These are phyloP conservation scores for Zoanthus gigantus DNA, from an alignment of 92 coral and sea anemone genomes.

Conservation along the genomic window DNA sequence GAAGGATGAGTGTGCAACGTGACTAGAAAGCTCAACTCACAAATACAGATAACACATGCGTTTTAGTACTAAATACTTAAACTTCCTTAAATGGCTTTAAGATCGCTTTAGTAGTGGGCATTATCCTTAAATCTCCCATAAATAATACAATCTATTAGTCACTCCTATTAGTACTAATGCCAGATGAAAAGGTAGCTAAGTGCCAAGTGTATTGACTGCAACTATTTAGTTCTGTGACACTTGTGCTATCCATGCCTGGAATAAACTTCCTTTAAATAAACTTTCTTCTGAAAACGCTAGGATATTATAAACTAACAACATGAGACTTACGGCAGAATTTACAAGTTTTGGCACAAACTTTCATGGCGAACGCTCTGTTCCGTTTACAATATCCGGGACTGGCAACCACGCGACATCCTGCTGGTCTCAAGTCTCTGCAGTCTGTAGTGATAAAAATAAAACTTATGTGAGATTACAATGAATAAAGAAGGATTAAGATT, in stretches of 20 bases:
- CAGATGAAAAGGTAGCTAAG: too few relatives aligned
- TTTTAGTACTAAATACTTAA: too few relatives aligned
- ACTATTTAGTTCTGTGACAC: too few relatives aligned
- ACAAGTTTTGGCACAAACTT: conserved; percentile 31
- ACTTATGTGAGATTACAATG: neutral
- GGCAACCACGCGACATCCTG: conserved; percentile 29
- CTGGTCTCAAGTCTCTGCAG: conserved; percentile 46
- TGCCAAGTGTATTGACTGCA: too few relatives aligned
- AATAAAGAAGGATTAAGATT: neutral
- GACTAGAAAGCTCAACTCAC: too few relatives aligned
- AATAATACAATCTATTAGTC: too few relatives aligned
- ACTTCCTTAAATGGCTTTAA: too few relatives aligned
- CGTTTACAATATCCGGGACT: conserved; percentile 40
- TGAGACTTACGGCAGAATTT: conserved; percentile 36
- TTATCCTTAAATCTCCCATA: too few relatives aligned
- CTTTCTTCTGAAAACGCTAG: neutral
- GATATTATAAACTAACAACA: neutral
- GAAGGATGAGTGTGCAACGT: too few relatives aligned
- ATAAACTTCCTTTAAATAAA: neutral
- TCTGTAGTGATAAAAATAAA: conserved; percentile 9
- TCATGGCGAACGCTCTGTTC: conserved; percentile 37
- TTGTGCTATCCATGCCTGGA: neutral
- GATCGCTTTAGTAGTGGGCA: too few relatives aligned
- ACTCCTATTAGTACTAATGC: too few relatives aligned
- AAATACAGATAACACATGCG: too few relatives aligned